A percentile compares a stretch with the other conserved stretches of the same genome.
Conservation (phyloP, 2,888 invertebrate genomes). For the Charanyca ferruginea region DNA sequence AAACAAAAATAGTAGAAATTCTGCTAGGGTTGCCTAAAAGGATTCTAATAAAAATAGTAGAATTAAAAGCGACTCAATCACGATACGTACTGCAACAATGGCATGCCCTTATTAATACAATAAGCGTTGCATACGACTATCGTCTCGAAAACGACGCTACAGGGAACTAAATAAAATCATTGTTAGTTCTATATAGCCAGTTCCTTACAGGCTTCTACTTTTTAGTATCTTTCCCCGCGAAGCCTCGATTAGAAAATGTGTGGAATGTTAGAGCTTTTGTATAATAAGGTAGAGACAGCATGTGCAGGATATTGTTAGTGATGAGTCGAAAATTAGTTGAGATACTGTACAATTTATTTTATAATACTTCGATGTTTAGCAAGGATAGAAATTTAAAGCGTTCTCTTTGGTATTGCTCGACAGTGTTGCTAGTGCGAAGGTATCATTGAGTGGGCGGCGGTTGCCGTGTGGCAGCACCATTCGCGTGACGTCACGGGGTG, state of each 20-base stretch:
- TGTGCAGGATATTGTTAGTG: constrained; percentile 85
- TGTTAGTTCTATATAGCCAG: constrained; percentile 75
- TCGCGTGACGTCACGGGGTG: constrained; percentile 63
- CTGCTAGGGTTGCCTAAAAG: constrained; percentile 69
- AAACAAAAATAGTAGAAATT: constrained; percentile 73
- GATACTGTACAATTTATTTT: constrained; percentile 60
- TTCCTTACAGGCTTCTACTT: constrained; percentile 73
- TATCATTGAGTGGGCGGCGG: constrained; percentile 49
- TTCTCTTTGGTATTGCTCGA: constrained; percentile 72
- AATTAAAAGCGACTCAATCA: constrained; percentile 85
- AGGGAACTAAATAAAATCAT: constrained; percentile 75
- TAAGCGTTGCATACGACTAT: constrained; percentile 91
- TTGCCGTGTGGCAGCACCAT: constrained; percentile 72
- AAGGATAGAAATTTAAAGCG: constrained; percentile 65
- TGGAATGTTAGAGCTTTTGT: constrained; percentile 84
- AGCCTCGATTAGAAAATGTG: constrained; percentile 77
- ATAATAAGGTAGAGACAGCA: constrained; percentile 76
- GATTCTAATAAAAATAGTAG: constrained; percentile 61
- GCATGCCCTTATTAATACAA: constrained; percentile 90
- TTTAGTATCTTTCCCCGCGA: constrained; percentile 70
- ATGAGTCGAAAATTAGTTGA: constrained; percentile 89
- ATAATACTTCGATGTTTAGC: constrained; percentile 59
- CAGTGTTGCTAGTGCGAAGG: constrained; percentile 84
- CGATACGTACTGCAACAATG: constrained; percentile 90
- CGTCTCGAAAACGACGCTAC: constrained; percentile 78